Evolutionary conservation across 2,113 vertebrate genomes (phyloP).

Genomic region (Meles meles): DNA sequence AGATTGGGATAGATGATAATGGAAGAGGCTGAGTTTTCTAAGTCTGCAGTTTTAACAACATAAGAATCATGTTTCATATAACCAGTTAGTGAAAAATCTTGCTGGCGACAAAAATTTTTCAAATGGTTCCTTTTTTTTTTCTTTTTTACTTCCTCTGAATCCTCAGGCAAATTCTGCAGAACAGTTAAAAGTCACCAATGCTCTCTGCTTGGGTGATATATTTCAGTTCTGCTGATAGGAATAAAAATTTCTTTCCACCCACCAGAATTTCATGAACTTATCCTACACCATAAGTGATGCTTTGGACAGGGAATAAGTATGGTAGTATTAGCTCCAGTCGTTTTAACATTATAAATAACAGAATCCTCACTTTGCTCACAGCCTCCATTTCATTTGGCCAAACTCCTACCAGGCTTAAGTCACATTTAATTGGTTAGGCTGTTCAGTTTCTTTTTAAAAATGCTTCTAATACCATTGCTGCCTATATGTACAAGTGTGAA

Average conservation of each 20-base stretch:
- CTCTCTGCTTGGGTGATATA: background rate
- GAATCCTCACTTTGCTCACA: slow-evolving; percentile 27
- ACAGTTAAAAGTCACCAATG: slow-evolving; percentile 29
- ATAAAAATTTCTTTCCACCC: slow-evolving; percentile 25
- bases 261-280: background rate
- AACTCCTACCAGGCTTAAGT: slow-evolving; percentile 44
- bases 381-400: slow-evolving; percentile 33
- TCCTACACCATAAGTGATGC: background rate
- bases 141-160: slow-evolving; percentile 22
- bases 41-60: slow-evolving; percentile 30
- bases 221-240: slow-evolving; percentile 27
- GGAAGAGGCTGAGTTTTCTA: slow-evolving; percentile 25
- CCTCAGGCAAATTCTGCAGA: slow-evolving; percentile 28
- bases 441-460: slow-evolving; percentile 24
- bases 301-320: background rate
- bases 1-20: background rate
- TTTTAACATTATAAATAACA: slow-evolving; percentile 7
- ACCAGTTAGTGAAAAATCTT: slow-evolving; percentile 36
- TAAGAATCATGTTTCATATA: background rate
- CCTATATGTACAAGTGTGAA: slow-evolving; percentile 65
- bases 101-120: slow-evolving; percentile 50
- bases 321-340: slow-evolving; percentile 10
- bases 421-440: slow-evolving; percentile 40
- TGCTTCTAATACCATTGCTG: slow-evolving; percentile 50
- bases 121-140: background rate